Conservation (phyloP, 2,113 vertebrate genomes). For the Pterocles burchelli region DNA sequence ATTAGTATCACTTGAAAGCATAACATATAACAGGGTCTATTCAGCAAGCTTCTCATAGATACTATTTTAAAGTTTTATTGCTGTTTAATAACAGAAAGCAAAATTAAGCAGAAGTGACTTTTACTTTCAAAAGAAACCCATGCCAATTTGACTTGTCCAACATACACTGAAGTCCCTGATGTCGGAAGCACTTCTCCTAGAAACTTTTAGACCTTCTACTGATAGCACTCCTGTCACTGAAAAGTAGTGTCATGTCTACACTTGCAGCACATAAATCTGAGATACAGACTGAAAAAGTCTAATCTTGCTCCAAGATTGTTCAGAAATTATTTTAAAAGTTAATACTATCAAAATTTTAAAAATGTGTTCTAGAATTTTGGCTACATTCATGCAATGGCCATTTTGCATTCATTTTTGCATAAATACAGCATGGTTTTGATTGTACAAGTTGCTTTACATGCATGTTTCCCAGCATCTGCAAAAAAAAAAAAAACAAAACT, state of each 20-base stretch:
- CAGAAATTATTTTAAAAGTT: background rate
- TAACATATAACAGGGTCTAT: background rate
- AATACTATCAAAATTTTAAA: background rate
- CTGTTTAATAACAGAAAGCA: background rate
- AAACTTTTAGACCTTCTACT: background rate
- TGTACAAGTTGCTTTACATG: background rate
- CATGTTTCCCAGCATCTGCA: background rate
- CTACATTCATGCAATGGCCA: background rate
- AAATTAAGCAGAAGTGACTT: background rate
- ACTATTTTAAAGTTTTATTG: background rate
- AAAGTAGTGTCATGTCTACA: background rate
- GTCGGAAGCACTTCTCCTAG: background rate
- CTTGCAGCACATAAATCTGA: background rate
- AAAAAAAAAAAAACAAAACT: background rate
- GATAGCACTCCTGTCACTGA: accelerated
- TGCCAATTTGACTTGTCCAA: background rate
- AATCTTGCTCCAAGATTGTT: background rate
- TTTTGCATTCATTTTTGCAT: background rate
- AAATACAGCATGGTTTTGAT: background rate
- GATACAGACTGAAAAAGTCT: background rate
- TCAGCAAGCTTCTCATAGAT: background rate
- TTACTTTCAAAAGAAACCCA: background rate
- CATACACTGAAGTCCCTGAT: background rate
- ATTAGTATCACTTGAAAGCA: background rate
- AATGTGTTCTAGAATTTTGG: background rate